phyloP scores from a whole-genome alignment of 2,797 vertebrate genomes.

The Hemitrygon akajei region DNA sequence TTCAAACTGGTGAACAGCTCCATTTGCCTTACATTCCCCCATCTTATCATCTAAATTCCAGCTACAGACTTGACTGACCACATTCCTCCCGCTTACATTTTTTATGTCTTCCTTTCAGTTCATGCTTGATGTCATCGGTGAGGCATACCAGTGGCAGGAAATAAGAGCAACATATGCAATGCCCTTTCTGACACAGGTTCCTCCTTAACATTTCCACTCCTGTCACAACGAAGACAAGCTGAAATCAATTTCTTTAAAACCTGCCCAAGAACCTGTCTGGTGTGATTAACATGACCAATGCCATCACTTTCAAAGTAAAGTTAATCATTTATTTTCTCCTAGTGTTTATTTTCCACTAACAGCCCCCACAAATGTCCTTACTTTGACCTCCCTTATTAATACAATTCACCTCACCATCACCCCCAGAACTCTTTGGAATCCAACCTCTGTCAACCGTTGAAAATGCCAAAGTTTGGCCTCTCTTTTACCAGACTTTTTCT shows the following conservation, averaged over 20 bases:
- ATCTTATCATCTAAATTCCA: not conserved
- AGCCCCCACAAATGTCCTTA: not conserved
- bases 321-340: not conserved
- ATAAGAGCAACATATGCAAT: not conserved
- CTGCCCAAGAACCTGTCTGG: not conserved
- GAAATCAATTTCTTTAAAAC: not conserved
- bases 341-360: not conserved
- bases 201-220: not conserved
- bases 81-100: not conserved
- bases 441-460: not conserved
- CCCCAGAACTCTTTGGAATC: not conserved
- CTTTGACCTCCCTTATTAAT: not conserved
- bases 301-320: not conserved
- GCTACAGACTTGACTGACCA: constrained; percentile 3
- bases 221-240: not conserved
- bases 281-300: not conserved
- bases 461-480: not conserved
- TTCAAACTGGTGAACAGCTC: not conserved
- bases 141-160: not conserved
- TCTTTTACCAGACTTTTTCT: not conserved
- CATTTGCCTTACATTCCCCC: not conserved
- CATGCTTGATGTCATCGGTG: not conserved
- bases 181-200: not conserved
- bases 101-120: not conserved
- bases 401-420: not conserved